Evolutionary conservation across 2,888 invertebrate species (phyloP).

Genomic region (Melipona bicolor): DNA sequence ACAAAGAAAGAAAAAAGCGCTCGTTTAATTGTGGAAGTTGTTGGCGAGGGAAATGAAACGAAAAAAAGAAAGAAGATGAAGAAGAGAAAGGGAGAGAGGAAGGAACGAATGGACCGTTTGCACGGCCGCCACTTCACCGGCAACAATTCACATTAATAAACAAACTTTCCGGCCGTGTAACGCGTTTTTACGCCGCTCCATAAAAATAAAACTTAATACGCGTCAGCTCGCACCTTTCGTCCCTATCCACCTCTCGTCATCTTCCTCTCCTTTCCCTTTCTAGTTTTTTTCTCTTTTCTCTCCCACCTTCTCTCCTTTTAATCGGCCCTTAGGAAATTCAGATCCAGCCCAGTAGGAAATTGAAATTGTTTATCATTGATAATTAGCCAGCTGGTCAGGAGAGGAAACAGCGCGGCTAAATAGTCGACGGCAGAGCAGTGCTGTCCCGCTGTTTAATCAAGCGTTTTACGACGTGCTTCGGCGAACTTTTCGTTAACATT

Average conservation of each 20-base stretch:
- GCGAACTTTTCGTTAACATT: conserved; percentile 59
- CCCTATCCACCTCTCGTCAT: neutral
- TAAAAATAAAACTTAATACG: conserved; percentile 78
- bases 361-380: conserved; percentile 77
- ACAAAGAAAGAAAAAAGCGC: conserved; percentile 37
- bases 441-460: conserved; percentile 64
- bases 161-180: conserved; percentile 71
- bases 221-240: conserved; percentile 42
- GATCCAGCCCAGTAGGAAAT: conserved; percentile 72
- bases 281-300: too few relatives aligned
- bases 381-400: conserved; percentile 67
- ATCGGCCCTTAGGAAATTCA: conserved; percentile 68
- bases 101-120: conserved; percentile 44
- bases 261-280: too few relatives aligned
- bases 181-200: conserved; percentile 62
- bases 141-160: conserved; percentile 80
- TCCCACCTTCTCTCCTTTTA: conserved; percentile 53
- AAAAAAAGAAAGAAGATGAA: neutral
- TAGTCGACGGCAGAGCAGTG: conserved; percentile 16
- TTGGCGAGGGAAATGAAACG: neutral
- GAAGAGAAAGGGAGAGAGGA: neutral
- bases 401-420: conserved; percentile 48
- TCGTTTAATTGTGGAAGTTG: conserved; percentile 72
- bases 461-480: conserved; percentile 61
- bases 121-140: conserved; percentile 69